A percentile compares a stretch with the other conserved stretches of the same genome.
Conservation (phyloP, 1,140 invertebrate genomes). For the Diorhabda elongata region DNA sequence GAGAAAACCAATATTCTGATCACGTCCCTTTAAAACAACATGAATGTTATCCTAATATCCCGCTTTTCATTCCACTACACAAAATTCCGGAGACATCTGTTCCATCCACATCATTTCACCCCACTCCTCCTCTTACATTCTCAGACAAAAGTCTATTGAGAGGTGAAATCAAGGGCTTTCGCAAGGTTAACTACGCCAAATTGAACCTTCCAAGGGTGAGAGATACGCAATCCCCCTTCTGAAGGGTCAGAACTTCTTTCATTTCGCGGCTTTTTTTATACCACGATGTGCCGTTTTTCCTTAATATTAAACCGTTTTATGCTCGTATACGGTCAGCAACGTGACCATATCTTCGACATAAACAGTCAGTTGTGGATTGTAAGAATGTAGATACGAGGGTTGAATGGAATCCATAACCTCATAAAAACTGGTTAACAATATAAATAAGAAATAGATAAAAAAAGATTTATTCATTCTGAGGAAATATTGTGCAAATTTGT, state of each 20-base stretch:
- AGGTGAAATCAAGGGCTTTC: constrained; percentile 17
- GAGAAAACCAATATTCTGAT: not conserved
- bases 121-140: constrained; percentile 7
- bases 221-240: constrained; percentile 15
- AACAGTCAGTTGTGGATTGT: not conserved
- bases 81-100: constrained; percentile 1
- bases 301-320: constrained; percentile 28
- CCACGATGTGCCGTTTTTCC: constrained; percentile 21
- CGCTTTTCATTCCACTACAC: not conserved
- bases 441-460: too few species aligned
- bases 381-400: too few species aligned
- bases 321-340: constrained; percentile 14
- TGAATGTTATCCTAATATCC: not conserved
- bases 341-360: constrained; percentile 19
- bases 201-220: constrained; percentile 23
- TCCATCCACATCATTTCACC: not conserved
- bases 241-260: constrained; percentile 34
- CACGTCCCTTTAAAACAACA: not conserved
- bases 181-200: constrained; percentile 29
- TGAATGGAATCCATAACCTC: too few species aligned
- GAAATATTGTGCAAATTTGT: too few species aligned
- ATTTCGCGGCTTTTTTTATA: constrained; percentile 32
- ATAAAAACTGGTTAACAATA: too few species aligned
- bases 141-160: constrained; percentile 11
- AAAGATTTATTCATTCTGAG: too few species aligned